These are phyloP conservation scores for Cephus pulcher DNA, from an alignment of 2,888 invertebrate species.

Conservation along the genomic window DNA sequence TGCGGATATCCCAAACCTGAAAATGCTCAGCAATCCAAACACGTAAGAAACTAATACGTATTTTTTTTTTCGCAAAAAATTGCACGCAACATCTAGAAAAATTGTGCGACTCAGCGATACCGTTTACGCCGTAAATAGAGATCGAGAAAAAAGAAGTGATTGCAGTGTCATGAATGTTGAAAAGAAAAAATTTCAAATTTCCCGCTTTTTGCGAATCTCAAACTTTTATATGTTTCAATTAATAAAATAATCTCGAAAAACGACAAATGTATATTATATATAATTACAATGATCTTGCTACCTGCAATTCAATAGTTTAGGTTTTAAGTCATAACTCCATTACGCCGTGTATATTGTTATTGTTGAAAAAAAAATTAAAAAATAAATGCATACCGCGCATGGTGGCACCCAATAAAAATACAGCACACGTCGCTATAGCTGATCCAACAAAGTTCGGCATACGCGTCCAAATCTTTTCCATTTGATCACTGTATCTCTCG, in stretches of 20 bases:
- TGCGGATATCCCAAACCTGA: constrained; percentile 13
- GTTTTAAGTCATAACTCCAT: too few relatives aligned
- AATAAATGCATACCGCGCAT: constrained; percentile 69
- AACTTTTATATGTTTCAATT: too few relatives aligned
- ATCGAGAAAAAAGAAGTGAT: background rate
- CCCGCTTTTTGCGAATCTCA: too few relatives aligned
- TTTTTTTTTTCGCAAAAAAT: background rate
- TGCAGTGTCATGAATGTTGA: background rate
- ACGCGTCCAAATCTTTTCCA: constrained; percentile 71
- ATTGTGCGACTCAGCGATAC: background rate
- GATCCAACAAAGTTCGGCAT: constrained; percentile 71
- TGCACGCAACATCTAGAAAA: background rate
- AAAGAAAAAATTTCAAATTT: too few relatives aligned
- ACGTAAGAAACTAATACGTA: constrained; percentile 19
- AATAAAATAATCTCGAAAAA: too few relatives aligned
- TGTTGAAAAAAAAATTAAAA: constrained; percentile 20
- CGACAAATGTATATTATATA: too few relatives aligned
- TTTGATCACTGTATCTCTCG: constrained; percentile 69
- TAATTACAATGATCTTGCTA: too few relatives aligned
- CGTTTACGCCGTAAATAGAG: background rate
- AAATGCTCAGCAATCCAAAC: constrained; percentile 12
- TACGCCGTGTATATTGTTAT: background rate
- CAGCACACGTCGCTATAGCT: constrained; percentile 71
- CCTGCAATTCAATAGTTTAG: too few relatives aligned
- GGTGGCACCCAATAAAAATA: constrained; percentile 74